Percentiles rank a stretch among this genome's conserved stretches.
These are phyloP conservation scores for Andinoacara biseriatus DNA, from an alignment of 2,113 vertebrate species.

Conservation along the genomic window DNA sequence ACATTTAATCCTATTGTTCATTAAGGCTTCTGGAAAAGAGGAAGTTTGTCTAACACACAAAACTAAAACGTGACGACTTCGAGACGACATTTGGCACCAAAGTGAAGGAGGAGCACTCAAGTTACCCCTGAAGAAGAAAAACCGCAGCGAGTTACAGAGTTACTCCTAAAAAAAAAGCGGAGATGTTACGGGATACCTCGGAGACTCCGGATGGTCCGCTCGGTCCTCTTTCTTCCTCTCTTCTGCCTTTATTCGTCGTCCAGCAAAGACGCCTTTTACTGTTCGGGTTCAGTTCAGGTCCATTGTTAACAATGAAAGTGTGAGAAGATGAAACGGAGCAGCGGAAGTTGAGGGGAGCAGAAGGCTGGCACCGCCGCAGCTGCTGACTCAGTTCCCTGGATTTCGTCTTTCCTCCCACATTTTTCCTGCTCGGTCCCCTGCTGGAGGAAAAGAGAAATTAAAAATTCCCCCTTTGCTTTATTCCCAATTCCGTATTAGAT, in stretches of 20 bases:
- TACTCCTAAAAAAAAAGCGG: neutral
- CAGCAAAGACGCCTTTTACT: neutral
- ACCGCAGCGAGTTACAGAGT: neutral
- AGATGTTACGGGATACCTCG: constrained; percentile 46
- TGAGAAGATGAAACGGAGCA: constrained; percentile 2
- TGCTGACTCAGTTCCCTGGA: constrained; percentile 59
- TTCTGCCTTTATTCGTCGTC: neutral
- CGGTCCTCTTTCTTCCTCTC: neutral
- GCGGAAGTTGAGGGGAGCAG: constrained; percentile 54
- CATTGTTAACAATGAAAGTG: neutral
- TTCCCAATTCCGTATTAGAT: neutral
- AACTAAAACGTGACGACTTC: neutral
- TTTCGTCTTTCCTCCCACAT: constrained; percentile 43
- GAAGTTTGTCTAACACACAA: neutral
- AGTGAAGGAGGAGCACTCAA: neutral
- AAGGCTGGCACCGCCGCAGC: constrained; percentile 2
- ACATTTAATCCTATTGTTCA: constrained; percentile 70
- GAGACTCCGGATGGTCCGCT: constrained; percentile 10
- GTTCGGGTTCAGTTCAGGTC: neutral
- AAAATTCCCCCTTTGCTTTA: no score
- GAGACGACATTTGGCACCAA: neutral
- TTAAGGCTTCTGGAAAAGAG: constrained; percentile 18
- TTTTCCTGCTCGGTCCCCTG: constrained; percentile 51
- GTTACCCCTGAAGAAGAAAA: neutral
- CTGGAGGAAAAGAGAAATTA: constrained; percentile 50